Conservation (phyloP, 2,888 invertebrate genomes). For the Dorcus parallelipipedus region DNA sequence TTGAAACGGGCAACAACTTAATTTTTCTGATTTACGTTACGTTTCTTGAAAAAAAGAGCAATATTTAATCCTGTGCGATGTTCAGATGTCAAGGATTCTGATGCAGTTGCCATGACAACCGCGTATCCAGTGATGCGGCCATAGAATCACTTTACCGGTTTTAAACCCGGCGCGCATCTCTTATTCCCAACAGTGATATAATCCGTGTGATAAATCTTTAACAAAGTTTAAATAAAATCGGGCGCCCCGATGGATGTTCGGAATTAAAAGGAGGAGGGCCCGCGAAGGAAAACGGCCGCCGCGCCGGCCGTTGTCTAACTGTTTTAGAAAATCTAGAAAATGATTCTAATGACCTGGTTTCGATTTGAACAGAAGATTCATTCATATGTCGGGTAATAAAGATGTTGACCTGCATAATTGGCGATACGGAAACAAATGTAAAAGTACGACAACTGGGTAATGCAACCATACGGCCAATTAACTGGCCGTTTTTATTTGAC, state of each 20-base stretch:
- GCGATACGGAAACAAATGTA: background rate
- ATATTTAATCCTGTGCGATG: constrained; percentile 38
- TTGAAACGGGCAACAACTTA: too few species aligned
- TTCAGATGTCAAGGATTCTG: constrained; percentile 41
- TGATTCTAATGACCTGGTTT: constrained; percentile 25
- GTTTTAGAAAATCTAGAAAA: too few species aligned
- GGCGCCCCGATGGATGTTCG: background rate
- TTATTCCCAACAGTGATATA: constrained; percentile 27
- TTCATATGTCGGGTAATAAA: constrained; percentile 19
- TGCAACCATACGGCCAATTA: too few species aligned
- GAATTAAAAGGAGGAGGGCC: background rate
- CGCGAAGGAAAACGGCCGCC: too few species aligned
- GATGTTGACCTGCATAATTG: constrained; percentile 24
- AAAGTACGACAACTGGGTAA: too few species aligned
- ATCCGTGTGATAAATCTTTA: constrained; percentile 16
- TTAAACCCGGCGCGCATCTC: constrained; percentile 30
- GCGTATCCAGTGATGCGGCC: constrained; percentile 38
- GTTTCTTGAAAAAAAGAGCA: too few species aligned
- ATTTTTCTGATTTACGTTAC: too few species aligned
- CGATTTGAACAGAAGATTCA: constrained; percentile 19
- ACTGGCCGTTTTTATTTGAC: too few species aligned
- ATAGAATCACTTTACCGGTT: constrained; percentile 41
- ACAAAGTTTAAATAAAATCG: background rate
- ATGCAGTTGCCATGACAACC: constrained; percentile 42
- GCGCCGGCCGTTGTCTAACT: too few species aligned